Evolutionary conservation across 2,888 invertebrate genomes (phyloP).

Genomic region (Drosophila robusta): DNA sequence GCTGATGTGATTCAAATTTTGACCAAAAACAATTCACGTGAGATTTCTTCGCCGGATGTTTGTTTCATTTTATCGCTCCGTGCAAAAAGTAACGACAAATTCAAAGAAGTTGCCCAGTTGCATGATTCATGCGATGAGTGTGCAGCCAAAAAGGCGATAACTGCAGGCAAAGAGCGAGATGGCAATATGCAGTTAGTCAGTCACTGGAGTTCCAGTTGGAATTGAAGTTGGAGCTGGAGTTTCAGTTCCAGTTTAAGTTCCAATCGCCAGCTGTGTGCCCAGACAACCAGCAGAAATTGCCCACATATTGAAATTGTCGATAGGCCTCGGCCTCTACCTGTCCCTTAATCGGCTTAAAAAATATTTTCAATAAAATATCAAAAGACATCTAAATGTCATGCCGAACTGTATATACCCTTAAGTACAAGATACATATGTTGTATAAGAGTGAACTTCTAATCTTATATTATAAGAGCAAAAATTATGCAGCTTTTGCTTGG

Average conservation of each 20-base stretch:
- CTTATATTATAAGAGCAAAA: neutral
- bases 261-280: conserved; percentile 16
- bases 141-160: conserved; percentile 35
- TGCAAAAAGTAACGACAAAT: conserved; percentile 53
- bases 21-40: conserved; percentile 10
- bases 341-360: conserved; percentile 50
- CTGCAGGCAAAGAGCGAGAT: conserved; percentile 24
- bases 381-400: neutral
- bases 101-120: conserved; percentile 58
- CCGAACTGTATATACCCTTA: conserved; percentile 17
- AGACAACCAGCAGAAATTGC: neutral
- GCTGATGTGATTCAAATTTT: conserved; percentile 36
- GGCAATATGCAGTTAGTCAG: conserved; percentile 3
- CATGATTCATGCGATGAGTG: conserved; percentile 59
- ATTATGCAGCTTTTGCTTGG: neutral
- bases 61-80: conserved; percentile 55
- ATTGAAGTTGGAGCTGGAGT: conserved; percentile 8
- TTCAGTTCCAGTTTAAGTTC: conserved; percentile 15
- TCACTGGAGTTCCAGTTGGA: conserved; percentile 13
- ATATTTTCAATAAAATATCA: conserved; percentile 36
- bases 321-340: neutral
- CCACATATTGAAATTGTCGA: neutral
- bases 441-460: neutral
- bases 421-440: neutral
- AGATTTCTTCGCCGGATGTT: conserved; percentile 60